phyloP scores from a whole-genome alignment of 2,113 vertebrate species.

The human (Homo sapiens) region GRCh38 chr12:30929001-30929500 shows the following conservation, averaged over 20 bases:
- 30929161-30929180: not conserved
- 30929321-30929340: not conserved
- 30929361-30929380: not conserved
- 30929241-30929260: not conserved
- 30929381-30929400: not conserved
- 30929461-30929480: too few species aligned
- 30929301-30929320: not conserved
- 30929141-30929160: too few species aligned
- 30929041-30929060: not conserved
- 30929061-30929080: not conserved
- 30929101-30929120: not conserved
- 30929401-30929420: not conserved
- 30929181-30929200: not conserved
- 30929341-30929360: not conserved
- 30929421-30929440: not conserved
- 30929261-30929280: rapidly evolving
- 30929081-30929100: not conserved
- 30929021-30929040: not conserved
- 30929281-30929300: not conserved
- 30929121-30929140: not conserved
- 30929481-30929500: not conserved
- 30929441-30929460: rapidly evolving
- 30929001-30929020: not conserved
- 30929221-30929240: not conserved
- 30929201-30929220: not conserved